Base-by-base conservation (phyloP, 2,797 vertebrate genomes). In the Protosalanx chinensis region DNA sequence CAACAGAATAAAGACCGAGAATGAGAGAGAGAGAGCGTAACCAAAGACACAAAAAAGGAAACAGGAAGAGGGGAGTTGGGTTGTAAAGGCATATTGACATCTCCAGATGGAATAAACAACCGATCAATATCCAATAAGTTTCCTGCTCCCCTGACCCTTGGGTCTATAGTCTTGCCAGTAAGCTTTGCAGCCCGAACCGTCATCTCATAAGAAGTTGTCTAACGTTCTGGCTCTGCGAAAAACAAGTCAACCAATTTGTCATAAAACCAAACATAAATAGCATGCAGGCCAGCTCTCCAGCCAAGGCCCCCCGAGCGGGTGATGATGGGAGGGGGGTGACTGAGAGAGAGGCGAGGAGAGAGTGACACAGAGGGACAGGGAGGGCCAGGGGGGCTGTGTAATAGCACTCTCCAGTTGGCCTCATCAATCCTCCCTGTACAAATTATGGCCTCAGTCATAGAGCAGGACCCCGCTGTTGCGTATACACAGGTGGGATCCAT, bases 261-360 rank as follows among this genome's bases (percentile, higher is more conserved):
- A 84, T 84, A 77, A 87, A 79, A 77, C 74, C 79, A 82, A 70
- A 81, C 81, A 79, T 70, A 86, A 86, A 88, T 83, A 81, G 82
- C 78, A 67, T 73, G 49, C 72, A 76, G 60, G 46, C 51, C 27
- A 77, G 18, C 78, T 76, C 68, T 51, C 64, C 41, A 27, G 53
- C 13, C 27, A 12, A 7, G 46, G 46, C 56, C 69, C 69, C 56
- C 37, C 5, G 33, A 7, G 37, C 2, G 37, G 37, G 10, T 8
- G 73, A 27, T 27, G 23, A 27, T 27, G 64, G 53, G 74, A 78
- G 65, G 72, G 70, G 66, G 74, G 76, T 69, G 61, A 32, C 18
- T 4, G 60, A 63, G 60, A 33, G 16, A 23, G 53, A 70, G 56
- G 18, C 27, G 33, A 33, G 59, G 49, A 69, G 66, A 64, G 67